Evolutionary conservation across 2,797 vertebrate species (phyloP), one percentile per base, ranked within the genome.

Genomic region (Staurois parvus): DNA sequence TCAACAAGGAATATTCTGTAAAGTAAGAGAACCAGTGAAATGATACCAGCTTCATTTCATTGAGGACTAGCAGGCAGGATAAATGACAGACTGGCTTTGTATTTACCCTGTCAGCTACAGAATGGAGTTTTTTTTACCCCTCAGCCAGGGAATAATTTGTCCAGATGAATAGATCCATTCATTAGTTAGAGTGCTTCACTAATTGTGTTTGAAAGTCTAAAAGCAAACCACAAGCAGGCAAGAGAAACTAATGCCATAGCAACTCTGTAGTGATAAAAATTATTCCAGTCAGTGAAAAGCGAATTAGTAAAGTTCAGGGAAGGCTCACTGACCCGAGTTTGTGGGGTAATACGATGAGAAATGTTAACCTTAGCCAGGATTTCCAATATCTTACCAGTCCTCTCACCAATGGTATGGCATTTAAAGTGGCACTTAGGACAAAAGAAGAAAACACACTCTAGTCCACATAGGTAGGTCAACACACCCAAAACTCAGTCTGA

Each of bases 111-210:
- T 88, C 85, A 79, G 26, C 73, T 42, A 74, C 37, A 86, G 90
- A 88, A 91, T 86, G 86, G 84, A 85, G 84, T 89, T 48, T 87
- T 88, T n/a, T 73, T 88, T 87, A 85, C 62, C 76, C 87, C 76
- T 64, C 88, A 87, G 90, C 88, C 88, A 88, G 79, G 82, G 89
- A 90, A 89, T 93, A 92, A 94, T 95, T 94, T 95, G 93, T 93
- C 88, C 91, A 90, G 89, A 87, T 94, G 92, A 95, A 95, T 95
- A 91, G 90, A 83, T 89, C 90, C 89, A 91, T 95, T 96, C 92
- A 93, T 85, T 64, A 70, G 30, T 84, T 88, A 77, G 86, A 94
- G 91, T 89, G 89, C 91, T 92, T 93, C 91, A 88, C 91, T 93
- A 95, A 95, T 94, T 94, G 92, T 93, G 85, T 92, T 91, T 1